Evolutionary conservation across 2,113 vertebrate genomes (phyloP).

Genomic region (Tricholaema leucomelas): DNA sequence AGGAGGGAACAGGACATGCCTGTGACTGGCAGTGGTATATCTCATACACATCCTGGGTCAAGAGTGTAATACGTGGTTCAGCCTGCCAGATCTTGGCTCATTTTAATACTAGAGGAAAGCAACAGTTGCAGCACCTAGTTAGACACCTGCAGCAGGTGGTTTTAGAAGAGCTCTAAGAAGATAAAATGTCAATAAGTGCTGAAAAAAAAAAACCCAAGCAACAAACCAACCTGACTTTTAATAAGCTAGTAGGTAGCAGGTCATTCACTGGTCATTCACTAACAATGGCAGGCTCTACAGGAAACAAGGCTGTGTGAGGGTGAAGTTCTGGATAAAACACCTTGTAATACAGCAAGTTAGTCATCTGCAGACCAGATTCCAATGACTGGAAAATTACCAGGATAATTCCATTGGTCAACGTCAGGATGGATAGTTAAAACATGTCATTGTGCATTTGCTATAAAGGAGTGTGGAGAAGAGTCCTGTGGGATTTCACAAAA

Average conservation of each 20-base stretch:
- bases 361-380: constrained; percentile 41
- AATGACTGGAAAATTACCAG: constrained; percentile 55
- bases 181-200: constrained; percentile 4
- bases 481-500: constrained; percentile 3
- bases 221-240: not conserved
- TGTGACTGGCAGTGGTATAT: constrained; percentile 37
- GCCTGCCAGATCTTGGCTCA: constrained; percentile 24
- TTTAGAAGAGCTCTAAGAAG: not conserved
- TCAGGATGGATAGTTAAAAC: not conserved
- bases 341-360: not conserved
- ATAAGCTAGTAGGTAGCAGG: constrained; percentile 20
- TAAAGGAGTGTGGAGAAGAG: not conserved
- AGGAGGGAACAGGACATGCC: constrained; percentile 41
- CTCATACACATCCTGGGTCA: constrained; percentile 56
- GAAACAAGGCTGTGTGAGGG: constrained; percentile 13
- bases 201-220: not conserved
- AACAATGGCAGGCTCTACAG: not conserved
- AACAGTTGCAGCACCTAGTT: not conserved
- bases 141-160: constrained; percentile 16
- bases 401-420: constrained; percentile 22
- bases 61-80: constrained; percentile 35
- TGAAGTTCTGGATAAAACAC: constrained; percentile 43
- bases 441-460: not conserved
- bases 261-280: not conserved
- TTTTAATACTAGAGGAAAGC: not conserved